Percentiles rank a stretch among this genome's conserved stretches.
phyloP scores from a whole-genome alignment of 2,888 invertebrate genomes.

The Conus canariensis region DNA sequence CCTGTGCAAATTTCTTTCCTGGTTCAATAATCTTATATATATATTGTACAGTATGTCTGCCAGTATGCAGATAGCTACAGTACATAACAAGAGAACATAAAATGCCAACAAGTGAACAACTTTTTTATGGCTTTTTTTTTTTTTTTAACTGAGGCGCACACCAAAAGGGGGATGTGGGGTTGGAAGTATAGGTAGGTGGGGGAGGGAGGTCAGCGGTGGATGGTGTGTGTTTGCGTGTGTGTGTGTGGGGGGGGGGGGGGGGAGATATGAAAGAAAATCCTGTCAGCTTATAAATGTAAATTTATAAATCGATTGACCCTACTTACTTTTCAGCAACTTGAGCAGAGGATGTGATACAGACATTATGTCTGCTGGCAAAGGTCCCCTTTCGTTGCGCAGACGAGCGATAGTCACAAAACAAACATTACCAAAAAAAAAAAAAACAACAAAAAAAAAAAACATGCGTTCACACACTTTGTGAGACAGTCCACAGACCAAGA shows the following conservation, averaged over 20 bases:
- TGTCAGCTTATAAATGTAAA: background rate
- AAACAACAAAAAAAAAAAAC: background rate
- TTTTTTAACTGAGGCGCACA: no score
- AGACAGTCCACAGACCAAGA: no score
- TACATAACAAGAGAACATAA: no score
- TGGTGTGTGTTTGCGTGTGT: background rate
- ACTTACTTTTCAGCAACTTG: slow-evolving; percentile 81
- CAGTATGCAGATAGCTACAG: no score
- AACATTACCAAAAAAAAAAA: background rate
- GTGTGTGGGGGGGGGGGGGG: background rate
- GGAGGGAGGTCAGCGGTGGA: no score
- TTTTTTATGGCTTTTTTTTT: no score
- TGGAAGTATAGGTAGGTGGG: no score
- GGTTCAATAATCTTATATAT: no score
- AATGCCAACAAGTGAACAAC: no score
- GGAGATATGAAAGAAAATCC: background rate
- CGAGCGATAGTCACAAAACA: background rate
- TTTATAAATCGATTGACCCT: background rate
- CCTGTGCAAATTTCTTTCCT: no score
- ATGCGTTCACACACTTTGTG: background rate
- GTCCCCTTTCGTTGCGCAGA: background rate
- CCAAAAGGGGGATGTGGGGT: no score
- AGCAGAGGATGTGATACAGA: slow-evolving; percentile 83
- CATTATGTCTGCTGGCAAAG: slow-evolving; percentile 75
- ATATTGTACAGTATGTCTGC: no score